Evolutionary conservation across 2,888 invertebrate genomes (phyloP).

Genomic region (Drosophila mimica): DNA sequence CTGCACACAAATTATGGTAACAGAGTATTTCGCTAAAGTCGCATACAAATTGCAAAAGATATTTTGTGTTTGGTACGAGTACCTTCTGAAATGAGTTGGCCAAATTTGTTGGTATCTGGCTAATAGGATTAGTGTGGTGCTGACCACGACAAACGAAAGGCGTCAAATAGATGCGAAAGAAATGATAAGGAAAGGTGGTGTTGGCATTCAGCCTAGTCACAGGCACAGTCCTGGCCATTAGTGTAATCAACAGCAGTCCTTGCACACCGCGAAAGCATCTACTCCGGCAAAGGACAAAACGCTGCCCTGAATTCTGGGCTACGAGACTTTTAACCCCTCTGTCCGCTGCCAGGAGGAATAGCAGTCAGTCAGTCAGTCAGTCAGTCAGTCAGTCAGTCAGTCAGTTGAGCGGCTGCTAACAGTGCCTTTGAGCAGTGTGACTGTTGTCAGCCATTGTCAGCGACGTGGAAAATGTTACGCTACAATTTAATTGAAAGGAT

Average conservation of each 20-base stretch:
- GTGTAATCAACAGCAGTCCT: slow-evolving; percentile 57
- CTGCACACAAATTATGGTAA: too few relatives aligned
- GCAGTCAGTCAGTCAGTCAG: too few relatives aligned
- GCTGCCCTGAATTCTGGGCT: slow-evolving; percentile 43
- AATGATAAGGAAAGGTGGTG: neutral
- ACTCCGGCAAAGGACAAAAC: slow-evolving; percentile 21
- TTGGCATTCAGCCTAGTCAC: neutral
- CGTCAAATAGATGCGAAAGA: neutral
- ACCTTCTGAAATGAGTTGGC: neutral
- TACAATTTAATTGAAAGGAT: slow-evolving; percentile 83
- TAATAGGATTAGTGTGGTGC: neutral
- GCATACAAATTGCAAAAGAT: neutral
- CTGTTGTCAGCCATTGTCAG: slow-evolving; percentile 59
- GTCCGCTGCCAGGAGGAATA: neutral
- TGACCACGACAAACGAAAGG: neutral
- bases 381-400: too few relatives aligned
- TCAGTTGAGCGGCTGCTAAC: neutral
- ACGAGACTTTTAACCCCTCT: slow-evolving; percentile 1
- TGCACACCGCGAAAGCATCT: slow-evolving; percentile 16
- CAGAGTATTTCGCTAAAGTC: neutral
- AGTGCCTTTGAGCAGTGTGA: slow-evolving; percentile 11
- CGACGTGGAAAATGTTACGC: slow-evolving; percentile 82
- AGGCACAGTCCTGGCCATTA: slow-evolving; percentile 52
- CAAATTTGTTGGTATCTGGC: neutral
- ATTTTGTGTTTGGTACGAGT: neutral